These are phyloP conservation scores for Eremophila alpestris DNA, from an alignment of 2,797 vertebrate genomes.

Conservation along the genomic window DNA sequence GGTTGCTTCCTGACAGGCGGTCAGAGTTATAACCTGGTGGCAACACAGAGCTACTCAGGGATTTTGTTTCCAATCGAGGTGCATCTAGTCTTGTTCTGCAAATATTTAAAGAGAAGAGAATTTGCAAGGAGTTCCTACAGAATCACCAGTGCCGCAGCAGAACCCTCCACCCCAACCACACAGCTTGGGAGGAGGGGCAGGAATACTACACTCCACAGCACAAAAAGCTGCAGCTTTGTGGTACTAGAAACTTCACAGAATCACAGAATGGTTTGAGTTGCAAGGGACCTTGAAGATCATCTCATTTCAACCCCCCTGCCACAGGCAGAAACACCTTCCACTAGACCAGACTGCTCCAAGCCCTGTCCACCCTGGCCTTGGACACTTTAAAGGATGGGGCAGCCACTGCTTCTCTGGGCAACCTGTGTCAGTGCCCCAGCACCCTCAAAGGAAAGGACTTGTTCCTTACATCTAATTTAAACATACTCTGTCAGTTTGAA, in stretches of 20 bases:
- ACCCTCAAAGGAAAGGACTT: neutral
- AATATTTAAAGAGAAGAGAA: slow-evolving; percentile 45
- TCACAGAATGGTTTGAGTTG: neutral
- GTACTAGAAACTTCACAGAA: neutral
- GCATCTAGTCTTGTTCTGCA: slow-evolving; percentile 93
- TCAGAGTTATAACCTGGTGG: slow-evolving; percentile 79
- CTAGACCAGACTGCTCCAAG: neutral
- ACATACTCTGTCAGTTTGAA: neutral
- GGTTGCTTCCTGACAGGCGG: slow-evolving; percentile 79
- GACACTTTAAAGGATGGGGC: neutral
- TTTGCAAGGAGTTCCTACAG: neutral
- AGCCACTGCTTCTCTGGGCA: neutral
- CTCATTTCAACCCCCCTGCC: neutral
- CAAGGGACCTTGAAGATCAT: neutral
- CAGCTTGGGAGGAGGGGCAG: neutral
- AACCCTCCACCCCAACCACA: neutral
- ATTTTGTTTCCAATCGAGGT: slow-evolving; percentile 89
- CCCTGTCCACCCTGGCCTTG: neutral
- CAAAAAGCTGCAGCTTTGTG: neutral
- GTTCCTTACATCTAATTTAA: neutral
- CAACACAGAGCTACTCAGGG: slow-evolving; percentile 79
- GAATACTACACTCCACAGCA: neutral
- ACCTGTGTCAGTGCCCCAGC: neutral
- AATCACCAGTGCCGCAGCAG: neutral
- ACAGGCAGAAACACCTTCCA: neutral